Evolutionary conservation across 2,113 vertebrate species (phyloP), one percentile per base, ranked within the genome.

Genomic region (Rhineura floridana): DNA sequence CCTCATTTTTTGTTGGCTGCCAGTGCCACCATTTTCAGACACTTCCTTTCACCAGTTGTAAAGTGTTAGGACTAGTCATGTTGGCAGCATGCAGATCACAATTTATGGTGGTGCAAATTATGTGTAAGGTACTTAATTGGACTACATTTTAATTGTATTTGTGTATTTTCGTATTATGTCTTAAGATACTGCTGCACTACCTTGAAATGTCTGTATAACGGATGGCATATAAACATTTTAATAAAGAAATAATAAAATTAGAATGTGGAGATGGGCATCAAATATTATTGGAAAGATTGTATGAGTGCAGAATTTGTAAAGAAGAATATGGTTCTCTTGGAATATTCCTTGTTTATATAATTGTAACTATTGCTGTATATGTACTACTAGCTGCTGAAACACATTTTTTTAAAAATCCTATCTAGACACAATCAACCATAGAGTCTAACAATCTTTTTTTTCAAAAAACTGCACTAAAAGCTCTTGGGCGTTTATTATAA

Each of bases 11-110:
- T 72, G 76, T 94, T 0, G 52, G 3, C 0, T 30, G 84, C 83
- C 80, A 0, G 0, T 39, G n/a, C 65, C n/a, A 72, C 3, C 8
- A 39, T 39, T n/a, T n/a, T 13, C 15, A 23, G 4, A 52, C 21
- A 70, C 70, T 70, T 36, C 9, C 21, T 48, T n/a, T 6, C 10
- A 50, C 23, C 15, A n/a, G 4, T 83, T 83, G 65, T 70, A n/a
- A 82, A 83, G 8, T 69, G 21, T 4, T 55, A 50, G 78, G 23
- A 25, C 23, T 72, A 33, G 33, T 50, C 23, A n/a, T 7, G 33
- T 17, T 52, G 11, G 33, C 33, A 52, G n/a, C 48, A 84, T 12
- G 23, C 7, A 52, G n/a, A 42, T 42, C 5, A 5, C 55, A 42
- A 59, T 42, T 63, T 42, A 81, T 63, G 44, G 6, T 62, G 5